phyloP scores from a whole-genome alignment of 2,797 vertebrate genomes.

The Euthynnus affinis region DNA sequence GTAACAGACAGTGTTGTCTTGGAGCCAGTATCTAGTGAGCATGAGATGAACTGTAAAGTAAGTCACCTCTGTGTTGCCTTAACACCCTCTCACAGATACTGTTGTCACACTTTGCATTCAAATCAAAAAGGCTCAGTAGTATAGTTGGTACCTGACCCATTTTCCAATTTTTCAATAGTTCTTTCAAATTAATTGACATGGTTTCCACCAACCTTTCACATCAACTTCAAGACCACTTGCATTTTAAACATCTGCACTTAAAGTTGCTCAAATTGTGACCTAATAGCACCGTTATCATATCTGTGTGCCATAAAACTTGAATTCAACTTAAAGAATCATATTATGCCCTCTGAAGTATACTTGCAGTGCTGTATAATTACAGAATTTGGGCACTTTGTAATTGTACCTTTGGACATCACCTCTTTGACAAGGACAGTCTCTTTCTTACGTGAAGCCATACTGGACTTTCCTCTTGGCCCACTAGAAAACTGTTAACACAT shows the following conservation, averaged over 20 bases:
- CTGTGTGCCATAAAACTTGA: not conserved
- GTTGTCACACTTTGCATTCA: not conserved
- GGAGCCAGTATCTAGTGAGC: not conserved
- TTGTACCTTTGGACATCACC: not conserved
- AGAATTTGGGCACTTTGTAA: not conserved
- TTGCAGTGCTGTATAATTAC: not conserved
- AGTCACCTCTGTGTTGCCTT: not conserved
- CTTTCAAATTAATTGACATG: not conserved
- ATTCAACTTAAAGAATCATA: not conserved
- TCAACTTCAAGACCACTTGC: not conserved
- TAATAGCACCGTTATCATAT: too few relatives aligned
- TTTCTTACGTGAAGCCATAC: not conserved
- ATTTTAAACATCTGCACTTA: not conserved
- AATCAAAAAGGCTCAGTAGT: not conserved
- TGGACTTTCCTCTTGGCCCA: not conserved
- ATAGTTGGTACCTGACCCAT: not conserved
- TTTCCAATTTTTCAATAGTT: not conserved
- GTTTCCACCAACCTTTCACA: not conserved
- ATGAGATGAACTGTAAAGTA: slow-evolving; percentile 3
- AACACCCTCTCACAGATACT: not conserved
- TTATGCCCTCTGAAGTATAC: not conserved
- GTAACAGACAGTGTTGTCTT: not conserved
- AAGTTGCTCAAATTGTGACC: too few relatives aligned
- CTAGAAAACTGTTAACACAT: not conserved
- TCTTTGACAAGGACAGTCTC: slow-evolving; percentile 6